Percentiles rank a stretch among this genome's conserved stretches.
phyloP scores from a whole-genome alignment of 2,113 vertebrate genomes.

The Tapirus terrestris region DNA sequence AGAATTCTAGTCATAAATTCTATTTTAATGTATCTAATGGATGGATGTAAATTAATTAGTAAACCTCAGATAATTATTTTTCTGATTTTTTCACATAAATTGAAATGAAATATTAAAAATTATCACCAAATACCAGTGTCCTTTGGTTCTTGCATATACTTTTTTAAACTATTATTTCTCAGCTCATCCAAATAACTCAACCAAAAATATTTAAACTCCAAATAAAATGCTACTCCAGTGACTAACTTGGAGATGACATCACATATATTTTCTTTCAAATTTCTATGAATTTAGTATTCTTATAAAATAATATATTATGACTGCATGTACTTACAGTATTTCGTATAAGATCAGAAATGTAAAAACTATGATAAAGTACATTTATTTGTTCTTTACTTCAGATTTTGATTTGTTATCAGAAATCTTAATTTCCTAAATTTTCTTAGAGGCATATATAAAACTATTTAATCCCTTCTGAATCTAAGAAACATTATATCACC shows the following conservation, averaged over 20 bases:
- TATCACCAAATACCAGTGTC: neutral
- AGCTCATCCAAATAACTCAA: neutral
- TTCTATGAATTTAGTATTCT: neutral
- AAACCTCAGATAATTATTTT: neutral
- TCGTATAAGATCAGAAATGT: neutral
- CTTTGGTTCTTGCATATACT: neutral
- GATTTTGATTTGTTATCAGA: slow-evolving; percentile 49
- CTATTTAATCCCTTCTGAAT: neutral
- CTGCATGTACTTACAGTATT: neutral
- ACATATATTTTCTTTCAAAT: neutral
- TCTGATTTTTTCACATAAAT: neutral
- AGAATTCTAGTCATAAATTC: neutral
- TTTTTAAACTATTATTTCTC: neutral
- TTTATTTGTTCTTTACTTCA: slow-evolving; percentile 46
- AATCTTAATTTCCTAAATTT: slow-evolving; percentile 44
- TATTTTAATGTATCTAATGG: neutral
- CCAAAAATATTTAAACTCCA: neutral
- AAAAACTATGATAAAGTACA: slow-evolving; percentile 35
- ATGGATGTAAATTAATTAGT: neutral
- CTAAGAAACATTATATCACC: neutral
- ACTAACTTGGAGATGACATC: neutral
- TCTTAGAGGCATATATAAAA: neutral
- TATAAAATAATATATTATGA: neutral
- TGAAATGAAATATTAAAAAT: neutral
- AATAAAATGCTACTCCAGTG: neutral